A percentile compares a stretch with the other conserved stretches of the same genome.
Evolutionary conservation across 2,797 vertebrate species (phyloP).

Genomic region (Sebastes diaconus): DNA sequence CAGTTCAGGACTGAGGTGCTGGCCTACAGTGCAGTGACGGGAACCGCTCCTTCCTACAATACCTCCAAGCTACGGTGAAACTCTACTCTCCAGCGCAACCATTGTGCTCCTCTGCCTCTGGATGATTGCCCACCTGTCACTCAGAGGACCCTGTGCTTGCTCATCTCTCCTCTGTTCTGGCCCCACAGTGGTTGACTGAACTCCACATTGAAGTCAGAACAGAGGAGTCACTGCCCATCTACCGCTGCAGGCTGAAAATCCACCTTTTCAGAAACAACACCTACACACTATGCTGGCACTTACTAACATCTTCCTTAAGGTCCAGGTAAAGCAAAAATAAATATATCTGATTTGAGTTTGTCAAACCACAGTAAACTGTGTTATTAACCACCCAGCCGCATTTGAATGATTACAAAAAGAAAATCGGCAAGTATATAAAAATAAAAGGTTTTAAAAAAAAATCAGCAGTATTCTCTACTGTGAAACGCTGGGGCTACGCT

Average conservation of each 20-base stretch:
- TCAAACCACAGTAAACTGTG: not conserved
- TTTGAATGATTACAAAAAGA: not conserved
- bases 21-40: not conserved
- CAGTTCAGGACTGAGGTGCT: not conserved
- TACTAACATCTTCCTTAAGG: not conserved
- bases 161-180: slow-evolving; percentile 25
- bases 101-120: not conserved
- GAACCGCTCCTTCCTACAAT: not conserved
- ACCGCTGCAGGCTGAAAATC: slow-evolving; percentile 23
- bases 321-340: not conserved
- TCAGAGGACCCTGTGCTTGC: slow-evolving; percentile 4
- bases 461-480: not conserved
- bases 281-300: not conserved
- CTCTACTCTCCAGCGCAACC: not conserved
- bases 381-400: not conserved
- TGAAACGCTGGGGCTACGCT: not conserved
- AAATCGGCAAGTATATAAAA: not conserved
- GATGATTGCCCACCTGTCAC: not conserved
- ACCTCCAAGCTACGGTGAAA: not conserved
- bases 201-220: slow-evolving; percentile 25
- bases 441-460: not conserved
- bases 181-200: slow-evolving; percentile 22
- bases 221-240: not conserved
- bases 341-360: not conserved
- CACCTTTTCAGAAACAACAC: slow-evolving; percentile 24